Conservation (phyloP, 2,888 invertebrate genomes). For the Eupithecia exiguata region DNA sequence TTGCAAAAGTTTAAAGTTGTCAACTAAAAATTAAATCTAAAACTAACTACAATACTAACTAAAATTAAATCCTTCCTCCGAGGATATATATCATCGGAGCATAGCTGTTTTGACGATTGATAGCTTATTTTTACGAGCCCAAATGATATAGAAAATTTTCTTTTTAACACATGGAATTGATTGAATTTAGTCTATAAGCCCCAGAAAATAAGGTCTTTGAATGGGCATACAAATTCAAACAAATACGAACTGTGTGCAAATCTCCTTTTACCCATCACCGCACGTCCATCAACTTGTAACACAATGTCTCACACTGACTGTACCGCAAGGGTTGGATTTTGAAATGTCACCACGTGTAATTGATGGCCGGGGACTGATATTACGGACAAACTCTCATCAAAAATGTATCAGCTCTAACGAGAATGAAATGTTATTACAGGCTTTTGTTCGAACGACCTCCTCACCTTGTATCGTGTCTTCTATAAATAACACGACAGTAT, state of each 20-base stretch:
- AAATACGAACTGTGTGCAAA: not conserved
- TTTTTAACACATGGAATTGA: not conserved
- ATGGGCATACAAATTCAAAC: not conserved
- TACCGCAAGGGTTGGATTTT: constrained; percentile 43
- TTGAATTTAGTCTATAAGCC: not conserved
- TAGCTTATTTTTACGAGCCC: no score
- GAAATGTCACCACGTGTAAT: constrained; percentile 42
- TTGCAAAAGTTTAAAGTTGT: no score
- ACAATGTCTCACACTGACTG: not conserved
- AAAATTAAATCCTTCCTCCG: no score
- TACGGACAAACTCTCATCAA: constrained; percentile 41
- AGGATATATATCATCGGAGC: no score
- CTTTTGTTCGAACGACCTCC: constrained; percentile 16
- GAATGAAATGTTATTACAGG: constrained; percentile 24
- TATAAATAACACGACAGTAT: not conserved
- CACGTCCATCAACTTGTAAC: not conserved
- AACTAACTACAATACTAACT: no score
- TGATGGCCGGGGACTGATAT: constrained; percentile 39
- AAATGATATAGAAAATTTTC: no score
- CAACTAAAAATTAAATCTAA: no score
- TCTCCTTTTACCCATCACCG: not conserved
- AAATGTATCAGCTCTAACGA: constrained; percentile 45
- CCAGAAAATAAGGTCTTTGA: not conserved
- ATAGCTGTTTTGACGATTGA: no score
- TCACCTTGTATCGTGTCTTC: constrained; percentile 7